Evolutionary conservation across 64 coral and sea anemone genomes (phyloP), one percentile per base, ranked within the genome.

Genomic region (Catalaphyllia jardinei): DNA sequence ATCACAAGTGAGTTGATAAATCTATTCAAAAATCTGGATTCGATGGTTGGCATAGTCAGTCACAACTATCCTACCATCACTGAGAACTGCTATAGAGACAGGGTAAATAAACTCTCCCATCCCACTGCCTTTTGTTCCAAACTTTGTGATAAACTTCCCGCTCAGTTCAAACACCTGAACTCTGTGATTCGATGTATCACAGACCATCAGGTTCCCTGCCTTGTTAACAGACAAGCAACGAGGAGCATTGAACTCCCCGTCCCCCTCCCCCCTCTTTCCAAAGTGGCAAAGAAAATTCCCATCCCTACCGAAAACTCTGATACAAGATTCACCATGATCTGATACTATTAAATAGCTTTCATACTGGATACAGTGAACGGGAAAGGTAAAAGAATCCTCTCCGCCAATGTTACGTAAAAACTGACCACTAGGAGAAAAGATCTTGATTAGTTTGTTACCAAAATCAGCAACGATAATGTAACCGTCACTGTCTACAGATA

Each of bases 181-280:
- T 69, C n/a, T 69, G 65, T n/a, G 65, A 69, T 69, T 69, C 6
- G 0, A 3, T 69, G 1, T 10, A 11, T 69, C 65, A 69, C 65
- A 69, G 65, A 69, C n/a, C 65, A n/a, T 69, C 65, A 69, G 65
- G 65, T 69, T n/a, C 29, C n/a, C 65, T 69, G 65, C 65, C n/a
- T 69, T 69, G 65, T 28, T 69, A 69, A 69, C 65, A 6, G 65
- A 69, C 20, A 69, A 69, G 25, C 5, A 69, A n/a, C 1, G n/a
- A 10, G 65, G 65, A 4, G 0, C 22, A 27, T 69, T 69, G 20
- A 69, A 69, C 65, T 69, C 22, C 65, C 65, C 65, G 9, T 69
- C 65, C 65, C 65, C 9, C 22, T 69, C 9, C 2, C 65, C 65
- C 65, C 29, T 1, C 22, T n/a, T n/a, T 69, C 65, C 65, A 69